These are phyloP conservation scores for Nomada fucata DNA, from an alignment of 2,888 invertebrate species.

Conservation along the genomic window DNA sequence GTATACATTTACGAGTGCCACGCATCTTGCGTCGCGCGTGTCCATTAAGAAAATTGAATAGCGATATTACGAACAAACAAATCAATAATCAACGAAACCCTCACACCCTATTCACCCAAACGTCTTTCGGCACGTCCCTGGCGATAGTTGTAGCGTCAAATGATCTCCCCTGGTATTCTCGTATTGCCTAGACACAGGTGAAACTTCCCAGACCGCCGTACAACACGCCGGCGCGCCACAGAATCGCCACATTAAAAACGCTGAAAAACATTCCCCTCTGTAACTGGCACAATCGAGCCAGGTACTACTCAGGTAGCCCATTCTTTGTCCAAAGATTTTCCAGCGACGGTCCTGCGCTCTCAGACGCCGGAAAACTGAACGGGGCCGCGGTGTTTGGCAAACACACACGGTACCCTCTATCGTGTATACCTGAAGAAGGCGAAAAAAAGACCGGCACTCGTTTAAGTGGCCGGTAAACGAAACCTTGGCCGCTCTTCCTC, in stretches of 20 bases:
- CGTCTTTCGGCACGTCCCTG: too few species aligned
- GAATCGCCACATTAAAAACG: background rate
- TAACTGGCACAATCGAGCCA: background rate
- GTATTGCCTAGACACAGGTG: too few species aligned
- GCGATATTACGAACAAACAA: too few species aligned
- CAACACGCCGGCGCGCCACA: background rate
- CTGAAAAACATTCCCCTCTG: background rate
- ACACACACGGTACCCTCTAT: background rate
- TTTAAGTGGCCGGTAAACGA: slow-evolving; percentile 49
- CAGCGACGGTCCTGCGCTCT: background rate
- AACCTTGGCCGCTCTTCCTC: slow-evolving; percentile 50
- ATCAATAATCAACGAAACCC: too few species aligned
- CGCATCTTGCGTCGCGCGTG: too few species aligned
- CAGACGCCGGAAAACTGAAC: background rate
- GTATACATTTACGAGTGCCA: too few species aligned
- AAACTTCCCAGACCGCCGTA: too few species aligned
- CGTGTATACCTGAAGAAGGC: background rate
- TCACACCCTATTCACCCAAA: too few species aligned
- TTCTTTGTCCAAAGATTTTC: slow-evolving; percentile 11
- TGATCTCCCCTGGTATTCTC: too few species aligned
- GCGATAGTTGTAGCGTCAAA: too few species aligned
- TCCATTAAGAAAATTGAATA: too few species aligned
- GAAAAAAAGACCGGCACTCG: slow-evolving; percentile 19
- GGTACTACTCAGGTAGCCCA: background rate
- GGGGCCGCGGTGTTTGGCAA: background rate